A percentile compares a stretch with the other conserved stretches of the same genome.
phyloP scores from a whole-genome alignment of 2,888 invertebrate species.

The Orthonevra nobilis region DNA sequence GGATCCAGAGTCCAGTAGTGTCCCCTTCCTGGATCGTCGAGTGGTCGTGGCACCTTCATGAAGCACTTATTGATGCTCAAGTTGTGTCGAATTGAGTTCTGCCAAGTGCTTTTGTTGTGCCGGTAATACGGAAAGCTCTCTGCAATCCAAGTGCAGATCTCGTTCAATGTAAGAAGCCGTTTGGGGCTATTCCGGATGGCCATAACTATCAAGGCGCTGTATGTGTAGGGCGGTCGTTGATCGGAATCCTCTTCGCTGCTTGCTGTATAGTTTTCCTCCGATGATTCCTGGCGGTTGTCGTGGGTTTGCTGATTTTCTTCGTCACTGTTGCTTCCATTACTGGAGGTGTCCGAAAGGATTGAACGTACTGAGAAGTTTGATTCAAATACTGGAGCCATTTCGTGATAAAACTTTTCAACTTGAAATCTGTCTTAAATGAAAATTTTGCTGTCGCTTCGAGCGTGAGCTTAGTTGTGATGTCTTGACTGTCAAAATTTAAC shows the following conservation, averaged over 20 bases:
- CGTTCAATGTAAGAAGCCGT: constrained; percentile 93
- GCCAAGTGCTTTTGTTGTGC: constrained; percentile 98
- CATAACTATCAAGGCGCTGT: constrained; percentile 99
- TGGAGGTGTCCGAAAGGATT: constrained; percentile 28
- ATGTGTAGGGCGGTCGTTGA: constrained; percentile 92
- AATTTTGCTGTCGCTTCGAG: background rate
- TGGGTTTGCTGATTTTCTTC: constrained; percentile 20
- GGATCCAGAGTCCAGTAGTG: constrained; percentile 99
- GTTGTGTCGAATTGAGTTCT: constrained; percentile 88
- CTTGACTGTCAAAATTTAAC: background rate
- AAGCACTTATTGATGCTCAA: constrained; percentile 92
- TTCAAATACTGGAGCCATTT: constrained; percentile 36
- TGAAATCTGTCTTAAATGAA: background rate
- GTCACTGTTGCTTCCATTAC: constrained; percentile 21
- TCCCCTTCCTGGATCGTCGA: constrained; percentile 99
- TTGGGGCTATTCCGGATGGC: constrained; percentile 96
- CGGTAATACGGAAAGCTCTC: constrained; percentile 97
- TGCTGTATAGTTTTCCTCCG: background rate
- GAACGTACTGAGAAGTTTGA: constrained; percentile 47
- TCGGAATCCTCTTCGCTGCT: constrained; percentile 29
- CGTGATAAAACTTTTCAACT: background rate
- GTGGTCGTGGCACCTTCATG: constrained; percentile 95
- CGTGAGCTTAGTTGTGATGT: background rate
- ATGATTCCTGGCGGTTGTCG: background rate
- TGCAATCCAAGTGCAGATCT: constrained; percentile 98